A percentile compares a stretch with the other conserved stretches of the same genome.
These are phyloP conservation scores for Yponomeuta cagnagella DNA, from an alignment of 2,888 invertebrate genomes.

Conservation along the genomic window DNA sequence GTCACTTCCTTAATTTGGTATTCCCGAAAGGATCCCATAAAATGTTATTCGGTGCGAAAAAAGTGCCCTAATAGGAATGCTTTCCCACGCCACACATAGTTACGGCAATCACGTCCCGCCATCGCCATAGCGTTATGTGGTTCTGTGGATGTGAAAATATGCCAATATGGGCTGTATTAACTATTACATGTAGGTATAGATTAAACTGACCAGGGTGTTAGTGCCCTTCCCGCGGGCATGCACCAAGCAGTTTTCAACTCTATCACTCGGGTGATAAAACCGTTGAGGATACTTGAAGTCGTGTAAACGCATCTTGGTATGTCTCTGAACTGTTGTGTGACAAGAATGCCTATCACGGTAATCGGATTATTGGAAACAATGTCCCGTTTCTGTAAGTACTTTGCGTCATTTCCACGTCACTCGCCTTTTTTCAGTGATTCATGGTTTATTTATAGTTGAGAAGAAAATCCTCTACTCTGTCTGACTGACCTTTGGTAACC, in stretches of 20 bases:
- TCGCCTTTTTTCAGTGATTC: not conserved
- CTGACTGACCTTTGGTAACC: not conserved
- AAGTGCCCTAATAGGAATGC: slow-evolving; percentile 16
- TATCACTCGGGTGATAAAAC: not conserved
- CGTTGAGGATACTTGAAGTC: not conserved
- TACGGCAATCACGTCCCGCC: slow-evolving; percentile 40
- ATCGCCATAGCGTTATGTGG: slow-evolving; percentile 25
- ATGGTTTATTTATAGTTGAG: not conserved
- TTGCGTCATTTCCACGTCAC: slow-evolving; percentile 32
- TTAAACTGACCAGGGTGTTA: too few species aligned
- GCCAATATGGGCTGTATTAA: slow-evolving; percentile 29
- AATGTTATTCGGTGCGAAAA: not conserved
- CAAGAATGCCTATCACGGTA: slow-evolving; percentile 37
- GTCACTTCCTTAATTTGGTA: not conserved
- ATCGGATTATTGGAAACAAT: slow-evolving; percentile 35
- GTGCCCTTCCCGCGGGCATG: too few species aligned
- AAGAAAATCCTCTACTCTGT: not conserved
- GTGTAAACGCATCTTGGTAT: not conserved
- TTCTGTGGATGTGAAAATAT: slow-evolving; percentile 48
- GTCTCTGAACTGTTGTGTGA: slow-evolving; percentile 25
- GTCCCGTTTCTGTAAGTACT: slow-evolving; percentile 4
- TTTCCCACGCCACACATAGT: slow-evolving; percentile 57
- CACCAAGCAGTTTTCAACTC: not conserved
- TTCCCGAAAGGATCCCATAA: not conserved
- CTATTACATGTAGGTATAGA: not conserved